Conservation (phyloP, 1,140 invertebrate genomes). For the Heliconius hermathena region DNA sequence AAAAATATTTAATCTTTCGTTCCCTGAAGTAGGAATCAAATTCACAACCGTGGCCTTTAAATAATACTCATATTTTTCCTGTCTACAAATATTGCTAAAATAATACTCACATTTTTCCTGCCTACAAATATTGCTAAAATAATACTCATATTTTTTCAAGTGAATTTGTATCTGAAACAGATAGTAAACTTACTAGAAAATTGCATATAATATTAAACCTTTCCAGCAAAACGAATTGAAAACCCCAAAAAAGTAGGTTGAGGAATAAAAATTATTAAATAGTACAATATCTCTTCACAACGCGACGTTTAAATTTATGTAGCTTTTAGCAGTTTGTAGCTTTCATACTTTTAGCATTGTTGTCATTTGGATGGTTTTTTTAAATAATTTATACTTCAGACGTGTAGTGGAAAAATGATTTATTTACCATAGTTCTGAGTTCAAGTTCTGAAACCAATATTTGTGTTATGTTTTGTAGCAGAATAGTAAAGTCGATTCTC, state of each 20-base stretch:
- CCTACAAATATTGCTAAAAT: no score
- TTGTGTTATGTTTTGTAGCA: no score
- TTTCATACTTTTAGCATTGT: conserved; percentile 5
- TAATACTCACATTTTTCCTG: no score
- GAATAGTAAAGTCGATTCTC: no score
- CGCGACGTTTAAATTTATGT: conserved; percentile 12
- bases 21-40: no score
- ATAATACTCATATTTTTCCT: no score
- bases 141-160: no score
- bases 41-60: no score
- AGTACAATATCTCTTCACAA: conserved; percentile 12
- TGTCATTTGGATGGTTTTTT: conserved; percentile 8
- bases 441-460: no score
- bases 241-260: conserved; percentile 15
- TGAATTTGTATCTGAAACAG: neutral
- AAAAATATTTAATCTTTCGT: no score
- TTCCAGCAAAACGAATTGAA: conserved; percentile 2
- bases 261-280: conserved; percentile 10
- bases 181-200: neutral
- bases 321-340: conserved; percentile 10
- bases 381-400: neutral
- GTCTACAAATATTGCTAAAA: no score
- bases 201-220: neutral
- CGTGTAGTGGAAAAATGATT: neutral
- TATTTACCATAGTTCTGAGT: neutral